Base-by-base conservation (phyloP, 2,797 vertebrate genomes). In the Enteromius unitaeniatus region DNA sequence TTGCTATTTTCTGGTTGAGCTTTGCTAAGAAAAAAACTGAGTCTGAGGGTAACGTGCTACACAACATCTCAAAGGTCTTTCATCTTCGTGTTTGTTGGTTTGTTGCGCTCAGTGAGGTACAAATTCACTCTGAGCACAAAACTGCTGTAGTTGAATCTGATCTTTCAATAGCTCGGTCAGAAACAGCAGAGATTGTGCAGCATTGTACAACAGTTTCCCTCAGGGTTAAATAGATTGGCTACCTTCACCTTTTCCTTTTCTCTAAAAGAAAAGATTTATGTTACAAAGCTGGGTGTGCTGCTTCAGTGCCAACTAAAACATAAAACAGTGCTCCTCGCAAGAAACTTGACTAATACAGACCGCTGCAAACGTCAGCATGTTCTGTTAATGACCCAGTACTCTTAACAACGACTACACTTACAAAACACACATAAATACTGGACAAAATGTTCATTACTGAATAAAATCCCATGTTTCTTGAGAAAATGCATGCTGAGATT, bases 1-100 rank as follows among this genome's bases (percentile, higher is more conserved):
- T 64, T 82, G 31, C 15, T 11, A 23, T 60, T 51, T 77, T n/a
- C 28, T 42, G 75, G 34, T 68, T 23, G 19, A 37, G 23, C 6
- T 84, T 72, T 88, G 70, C 85, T 79, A 55, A 75, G 74, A 85
- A 83, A 53, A 55, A 51, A 45, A 34, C 11, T 15, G 13, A 45
- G 26, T 62, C 51, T 21, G n/a, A 62, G 26, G 47, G 70, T 81
- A 70, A 65, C 79, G 28, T 42, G 65, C 68, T 42, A 49, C 81
- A 69, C 60, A 40, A 23, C n/a, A 70, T 64, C 40, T 40, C 31
- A 11, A 45, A 31, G 47, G 51, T 64, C 15, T 40, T 58, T 15
- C 34, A 42, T 68, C 47, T 68, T 49, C 40, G 1, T 34, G 17
- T 73, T 78, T 72, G 78, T 84, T 73, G 78, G 78, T 78, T 26